Evolutionary conservation across 2,113 vertebrate species (phyloP).

Genomic region (Malaclemys terrapin): DNA sequence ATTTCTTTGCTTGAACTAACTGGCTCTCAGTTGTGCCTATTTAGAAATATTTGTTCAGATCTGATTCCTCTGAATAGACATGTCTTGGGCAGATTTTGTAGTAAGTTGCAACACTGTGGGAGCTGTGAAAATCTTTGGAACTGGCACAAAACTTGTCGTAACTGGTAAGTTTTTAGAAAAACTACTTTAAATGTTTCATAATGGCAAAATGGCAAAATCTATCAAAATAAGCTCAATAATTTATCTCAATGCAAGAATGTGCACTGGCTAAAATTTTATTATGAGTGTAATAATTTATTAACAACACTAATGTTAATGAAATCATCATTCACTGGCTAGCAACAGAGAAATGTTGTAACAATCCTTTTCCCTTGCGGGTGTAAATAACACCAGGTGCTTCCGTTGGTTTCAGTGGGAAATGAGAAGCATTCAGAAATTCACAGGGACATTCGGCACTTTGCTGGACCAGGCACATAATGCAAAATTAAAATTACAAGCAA

Average conservation of each 20-base stretch:
- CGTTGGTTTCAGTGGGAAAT: not conserved
- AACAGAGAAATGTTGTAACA: not conserved
- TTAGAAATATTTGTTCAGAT: no score
- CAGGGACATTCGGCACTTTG: not conserved
- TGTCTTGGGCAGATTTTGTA: not conserved
- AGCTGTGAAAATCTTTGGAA: not conserved
- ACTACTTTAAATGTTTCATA: not conserved
- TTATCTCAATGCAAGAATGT: not conserved
- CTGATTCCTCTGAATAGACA: not conserved
- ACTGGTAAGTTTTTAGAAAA: not conserved
- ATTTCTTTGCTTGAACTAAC: no score
- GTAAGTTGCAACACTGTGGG: no score
- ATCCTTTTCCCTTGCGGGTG: not conserved
- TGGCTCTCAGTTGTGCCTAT: no score
- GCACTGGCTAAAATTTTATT: not conserved
- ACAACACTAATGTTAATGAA: not conserved
- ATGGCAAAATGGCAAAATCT: not conserved
- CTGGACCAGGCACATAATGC: not conserved
- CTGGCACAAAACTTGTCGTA: not conserved
- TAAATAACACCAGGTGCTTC: not conserved
- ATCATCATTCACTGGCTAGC: rapidly evolving
- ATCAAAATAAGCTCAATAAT: not conserved
- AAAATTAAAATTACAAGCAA: not conserved
- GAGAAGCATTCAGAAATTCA: not conserved
- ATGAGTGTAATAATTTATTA: not conserved